These are phyloP conservation scores for Tursiops truncatus DNA, from an alignment of 2,113 vertebrate species.

Conservation along the genomic window DNA sequence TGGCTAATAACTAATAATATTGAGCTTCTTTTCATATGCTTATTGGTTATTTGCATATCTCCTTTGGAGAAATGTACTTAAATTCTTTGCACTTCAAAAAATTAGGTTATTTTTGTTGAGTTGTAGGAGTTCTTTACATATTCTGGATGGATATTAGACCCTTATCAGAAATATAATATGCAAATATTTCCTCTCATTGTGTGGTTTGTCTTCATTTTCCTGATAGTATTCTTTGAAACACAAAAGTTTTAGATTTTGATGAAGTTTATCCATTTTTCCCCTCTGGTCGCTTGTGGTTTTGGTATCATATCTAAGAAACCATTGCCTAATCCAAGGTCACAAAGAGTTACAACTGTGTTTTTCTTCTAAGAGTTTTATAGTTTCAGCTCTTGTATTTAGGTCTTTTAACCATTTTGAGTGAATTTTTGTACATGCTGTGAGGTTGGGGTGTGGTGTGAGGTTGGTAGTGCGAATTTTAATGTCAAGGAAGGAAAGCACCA, in stretches of 20 bases:
- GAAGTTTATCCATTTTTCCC: neutral
- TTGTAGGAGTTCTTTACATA: constrained; percentile 3
- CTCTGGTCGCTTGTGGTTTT: neutral
- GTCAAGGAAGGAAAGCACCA: neutral
- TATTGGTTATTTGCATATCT: neutral
- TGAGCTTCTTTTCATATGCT: neutral
- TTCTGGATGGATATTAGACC: neutral
- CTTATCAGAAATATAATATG: neutral
- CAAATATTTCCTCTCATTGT: neutral
- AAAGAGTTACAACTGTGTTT: neutral
- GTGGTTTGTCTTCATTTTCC: neutral
- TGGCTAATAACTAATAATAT: neutral
- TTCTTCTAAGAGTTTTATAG: neutral
- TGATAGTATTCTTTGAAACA: neutral
- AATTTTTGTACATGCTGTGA: neutral
- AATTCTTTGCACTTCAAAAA: neutral
- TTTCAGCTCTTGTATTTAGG: neutral
- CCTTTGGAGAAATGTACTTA: neutral
- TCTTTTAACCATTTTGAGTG: neutral
- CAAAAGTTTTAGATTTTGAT: neutral
- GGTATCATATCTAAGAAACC: neutral
- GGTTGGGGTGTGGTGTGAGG: neutral
- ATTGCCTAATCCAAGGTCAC: neutral
- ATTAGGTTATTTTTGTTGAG: neutral
- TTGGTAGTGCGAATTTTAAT: constrained; percentile 3